phyloP scores from a whole-genome alignment of 2,797 vertebrate species.

The Streptopelia turtur region DNA sequence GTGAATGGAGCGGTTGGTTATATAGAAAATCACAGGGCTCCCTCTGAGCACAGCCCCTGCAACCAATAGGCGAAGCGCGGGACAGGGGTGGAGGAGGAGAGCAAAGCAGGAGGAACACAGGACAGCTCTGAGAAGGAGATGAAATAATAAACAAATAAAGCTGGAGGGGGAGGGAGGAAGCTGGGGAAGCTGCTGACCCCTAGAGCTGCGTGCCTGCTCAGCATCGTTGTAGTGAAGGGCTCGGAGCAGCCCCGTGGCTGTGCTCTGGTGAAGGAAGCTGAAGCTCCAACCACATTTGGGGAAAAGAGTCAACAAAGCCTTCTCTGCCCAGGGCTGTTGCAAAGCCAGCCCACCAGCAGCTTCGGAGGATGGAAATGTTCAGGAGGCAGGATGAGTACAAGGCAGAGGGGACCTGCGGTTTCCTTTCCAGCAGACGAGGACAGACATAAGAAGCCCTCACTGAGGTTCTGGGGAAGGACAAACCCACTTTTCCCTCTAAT shows the following conservation, averaged over 20 bases:
- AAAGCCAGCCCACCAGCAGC: background rate
- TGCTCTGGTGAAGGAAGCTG: background rate
- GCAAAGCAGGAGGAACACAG: background rate
- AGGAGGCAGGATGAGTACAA: background rate
- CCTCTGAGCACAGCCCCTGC: background rate
- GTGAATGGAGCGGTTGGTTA: background rate
- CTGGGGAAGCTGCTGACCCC: background rate
- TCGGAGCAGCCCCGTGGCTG: background rate
- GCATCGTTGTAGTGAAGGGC: fast-evolving
- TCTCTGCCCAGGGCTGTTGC: background rate
- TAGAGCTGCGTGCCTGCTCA: background rate
- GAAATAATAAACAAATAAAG: conserved; percentile 18
- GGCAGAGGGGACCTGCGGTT: background rate
- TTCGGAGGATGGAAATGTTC: background rate
- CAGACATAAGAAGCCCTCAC: background rate
- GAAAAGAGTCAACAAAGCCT: background rate
- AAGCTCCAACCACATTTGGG: background rate
- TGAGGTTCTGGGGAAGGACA: background rate
- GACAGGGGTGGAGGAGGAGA: conserved; percentile 13
- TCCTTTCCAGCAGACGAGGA: background rate
- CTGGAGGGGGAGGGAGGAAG: background rate
- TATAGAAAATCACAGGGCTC: conserved; percentile 20
- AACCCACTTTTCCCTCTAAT: background rate
- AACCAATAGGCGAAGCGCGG: conserved; percentile 49
- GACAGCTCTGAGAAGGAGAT: background rate